Percentiles rank a stretch among this genome's conserved stretches.
phyloP scores from a whole-genome alignment of 2,888 invertebrate species.

The Acanthosepion esculentum region DNA sequence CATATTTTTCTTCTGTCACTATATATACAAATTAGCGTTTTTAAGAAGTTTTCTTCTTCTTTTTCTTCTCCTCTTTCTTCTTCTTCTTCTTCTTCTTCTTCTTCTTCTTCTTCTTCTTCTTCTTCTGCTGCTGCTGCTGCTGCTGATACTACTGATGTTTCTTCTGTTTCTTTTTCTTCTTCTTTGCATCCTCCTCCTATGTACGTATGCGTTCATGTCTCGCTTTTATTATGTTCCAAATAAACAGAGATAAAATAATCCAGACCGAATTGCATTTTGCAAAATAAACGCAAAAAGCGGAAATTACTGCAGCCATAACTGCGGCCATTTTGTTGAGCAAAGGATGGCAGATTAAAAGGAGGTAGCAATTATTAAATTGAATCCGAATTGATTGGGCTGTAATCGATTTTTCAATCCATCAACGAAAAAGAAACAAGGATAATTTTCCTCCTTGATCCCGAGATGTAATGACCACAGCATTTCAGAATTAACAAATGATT shows the following conservation, averaged over 20 bases:
- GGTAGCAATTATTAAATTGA: not conserved
- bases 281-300: slow-evolving; percentile 20
- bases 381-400: not conserved
- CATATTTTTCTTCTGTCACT: not conserved
- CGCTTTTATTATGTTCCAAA: not conserved
- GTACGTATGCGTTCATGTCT: no score
- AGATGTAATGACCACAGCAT: not conserved
- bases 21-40: no score
- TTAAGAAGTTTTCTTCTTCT: not conserved
- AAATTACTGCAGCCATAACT: not conserved
- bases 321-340: not conserved
- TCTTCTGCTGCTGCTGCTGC: not conserved
- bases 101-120: not conserved
- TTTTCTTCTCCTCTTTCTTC: not conserved
- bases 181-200: no score
- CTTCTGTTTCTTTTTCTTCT: no score
- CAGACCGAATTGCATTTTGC: not conserved
- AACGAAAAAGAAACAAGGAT: not conserved
- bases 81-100: not conserved
- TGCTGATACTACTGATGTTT: not conserved
- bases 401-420: not conserved
- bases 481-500: not conserved
- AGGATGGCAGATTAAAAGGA: not conserved
- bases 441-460: not conserved
- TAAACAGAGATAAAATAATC: not conserved